Evolutionary conservation across 2,888 invertebrate species (phyloP).

Genomic region (Callimorpha dominula): DNA sequence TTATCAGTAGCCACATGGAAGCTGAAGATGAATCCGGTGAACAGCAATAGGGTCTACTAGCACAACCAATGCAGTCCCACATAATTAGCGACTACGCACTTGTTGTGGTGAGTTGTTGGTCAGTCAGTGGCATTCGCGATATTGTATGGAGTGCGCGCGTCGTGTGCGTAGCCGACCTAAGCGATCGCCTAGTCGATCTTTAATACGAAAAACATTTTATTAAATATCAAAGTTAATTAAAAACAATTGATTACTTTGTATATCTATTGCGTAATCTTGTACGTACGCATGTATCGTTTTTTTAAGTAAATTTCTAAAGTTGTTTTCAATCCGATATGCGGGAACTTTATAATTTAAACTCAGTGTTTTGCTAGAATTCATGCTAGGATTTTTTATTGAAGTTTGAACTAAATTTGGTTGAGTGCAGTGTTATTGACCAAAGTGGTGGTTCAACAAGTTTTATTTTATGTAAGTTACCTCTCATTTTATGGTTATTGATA

Average conservation of each 20-base stretch:
- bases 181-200: conserved; percentile 35
- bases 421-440: conserved; percentile 3
- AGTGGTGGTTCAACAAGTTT: neutral
- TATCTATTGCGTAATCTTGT: conserved; percentile 2
- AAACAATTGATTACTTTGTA: neutral
- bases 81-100: neutral
- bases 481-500: neutral
- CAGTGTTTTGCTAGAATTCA: too few relatives aligned
- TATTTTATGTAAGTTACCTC: neutral
- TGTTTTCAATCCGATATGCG: neutral
- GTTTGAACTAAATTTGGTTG: conserved; percentile 4
- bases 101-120: neutral
- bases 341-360: neutral
- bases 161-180: conserved; percentile 36
- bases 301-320: neutral
- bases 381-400: neutral
- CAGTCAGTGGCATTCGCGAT: conserved; percentile 40
- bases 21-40: too few relatives aligned
- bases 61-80: neutral
- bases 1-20: too few relatives aligned
- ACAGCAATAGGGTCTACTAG: too few relatives aligned
- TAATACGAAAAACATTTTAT: conserved; percentile 8
- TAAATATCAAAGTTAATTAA: neutral
- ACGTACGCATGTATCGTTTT: neutral
- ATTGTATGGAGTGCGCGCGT: conserved; percentile 49